phyloP scores from a whole-genome alignment of 2,888 invertebrate genomes.

The Ichneumoninae sp. region DNA sequence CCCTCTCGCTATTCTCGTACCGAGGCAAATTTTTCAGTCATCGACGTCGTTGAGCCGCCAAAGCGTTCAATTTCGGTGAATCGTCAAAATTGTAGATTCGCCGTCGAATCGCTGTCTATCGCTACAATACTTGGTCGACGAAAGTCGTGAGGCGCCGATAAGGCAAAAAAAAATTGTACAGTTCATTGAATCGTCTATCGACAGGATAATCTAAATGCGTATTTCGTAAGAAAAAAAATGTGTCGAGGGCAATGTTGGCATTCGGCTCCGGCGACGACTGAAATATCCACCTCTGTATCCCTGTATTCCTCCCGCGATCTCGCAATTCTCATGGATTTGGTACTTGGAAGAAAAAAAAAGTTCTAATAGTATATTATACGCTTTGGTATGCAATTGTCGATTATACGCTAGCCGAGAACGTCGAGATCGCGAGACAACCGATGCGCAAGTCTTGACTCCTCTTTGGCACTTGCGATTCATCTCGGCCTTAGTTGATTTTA shows the following conservation, averaged over 20 bases:
- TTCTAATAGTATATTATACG: constrained; percentile 55
- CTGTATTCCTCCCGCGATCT: constrained; percentile 38
- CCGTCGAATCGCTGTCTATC: not conserved
- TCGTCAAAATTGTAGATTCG: constrained; percentile 5
- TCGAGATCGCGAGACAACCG: constrained; percentile 52
- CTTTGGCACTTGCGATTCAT: constrained; percentile 60
- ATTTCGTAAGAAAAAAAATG: constrained; percentile 5
- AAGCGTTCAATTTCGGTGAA: constrained; percentile 1
- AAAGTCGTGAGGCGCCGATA: not conserved
- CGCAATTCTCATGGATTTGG: constrained; percentile 61
- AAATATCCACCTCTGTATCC: constrained; percentile 2
- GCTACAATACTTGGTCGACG: constrained; percentile 1
- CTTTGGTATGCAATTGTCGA: constrained; percentile 63
- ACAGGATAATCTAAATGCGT: constrained; percentile 4
- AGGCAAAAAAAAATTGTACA: constrained; percentile 5
- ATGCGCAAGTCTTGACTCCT: constrained; percentile 46
- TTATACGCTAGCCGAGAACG: constrained; percentile 46
- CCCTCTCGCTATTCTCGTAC: constrained; percentile 12
- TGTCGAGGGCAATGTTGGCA: not conserved
- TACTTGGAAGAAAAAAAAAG: constrained; percentile 49
- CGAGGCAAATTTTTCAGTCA: not conserved
- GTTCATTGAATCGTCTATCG: constrained; percentile 5
- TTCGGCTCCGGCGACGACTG: not conserved
- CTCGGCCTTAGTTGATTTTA: constrained; percentile 17
- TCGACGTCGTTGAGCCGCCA: constrained; percentile 3